Conservation (phyloP, 2,113 vertebrate species). For the Scartelaos histophorus region DNA sequence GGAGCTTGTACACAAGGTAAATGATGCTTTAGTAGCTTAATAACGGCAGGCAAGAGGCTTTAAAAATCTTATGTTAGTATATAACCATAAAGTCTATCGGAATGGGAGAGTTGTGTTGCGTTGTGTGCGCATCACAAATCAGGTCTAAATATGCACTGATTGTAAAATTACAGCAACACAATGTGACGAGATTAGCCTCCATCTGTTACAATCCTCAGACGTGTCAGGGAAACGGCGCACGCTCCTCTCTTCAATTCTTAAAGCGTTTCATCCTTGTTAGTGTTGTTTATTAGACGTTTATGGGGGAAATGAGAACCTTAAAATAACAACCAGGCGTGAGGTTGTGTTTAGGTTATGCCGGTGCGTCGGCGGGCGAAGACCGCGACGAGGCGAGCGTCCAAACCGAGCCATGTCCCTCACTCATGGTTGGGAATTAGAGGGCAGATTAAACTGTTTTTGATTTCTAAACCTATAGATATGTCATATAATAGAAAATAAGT, state of each 20-base stretch:
- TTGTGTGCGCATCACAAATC: neutral
- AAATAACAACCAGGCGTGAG: too few species aligned
- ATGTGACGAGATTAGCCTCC: neutral
- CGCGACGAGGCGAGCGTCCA: too few species aligned
- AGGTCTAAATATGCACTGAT: neutral
- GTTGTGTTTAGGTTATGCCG: too few species aligned
- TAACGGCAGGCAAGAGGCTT: neutral
- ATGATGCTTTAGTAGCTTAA: neutral
- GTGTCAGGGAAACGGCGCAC: neutral
- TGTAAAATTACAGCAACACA: neutral
- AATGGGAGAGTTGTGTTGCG: neutral
- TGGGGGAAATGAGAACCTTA: too few species aligned
- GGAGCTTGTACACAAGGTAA: neutral
- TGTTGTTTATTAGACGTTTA: too few species aligned
- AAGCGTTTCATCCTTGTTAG: neutral
- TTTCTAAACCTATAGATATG: too few species aligned
- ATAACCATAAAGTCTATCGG: neutral
- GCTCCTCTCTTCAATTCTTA: neutral
- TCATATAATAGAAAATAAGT: too few species aligned
- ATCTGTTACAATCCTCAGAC: neutral
- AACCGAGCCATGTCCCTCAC: too few species aligned
- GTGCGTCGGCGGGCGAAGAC: too few species aligned
- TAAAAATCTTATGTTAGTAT: neutral
- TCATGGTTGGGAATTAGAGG: too few species aligned
- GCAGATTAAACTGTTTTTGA: too few species aligned